A percentile compares a stretch with the other conserved stretches of the same genome.
These are phyloP conservation scores for Sinohyriopsis cumingii DNA, from an alignment of 2,888 invertebrate species.

Conservation along the genomic window DNA sequence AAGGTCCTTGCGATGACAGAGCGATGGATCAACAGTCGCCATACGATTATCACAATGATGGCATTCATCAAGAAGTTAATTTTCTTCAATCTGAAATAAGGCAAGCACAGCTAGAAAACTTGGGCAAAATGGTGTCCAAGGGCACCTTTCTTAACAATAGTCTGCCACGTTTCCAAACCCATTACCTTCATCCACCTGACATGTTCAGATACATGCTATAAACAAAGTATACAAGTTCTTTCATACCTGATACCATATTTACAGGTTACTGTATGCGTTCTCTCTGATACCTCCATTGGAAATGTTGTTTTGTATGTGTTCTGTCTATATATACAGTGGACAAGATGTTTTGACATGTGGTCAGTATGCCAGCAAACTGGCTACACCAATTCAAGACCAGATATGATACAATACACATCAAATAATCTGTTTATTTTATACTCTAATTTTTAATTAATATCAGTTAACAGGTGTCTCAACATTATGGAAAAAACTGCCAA, in stretches of 20 bases:
- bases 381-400: no score
- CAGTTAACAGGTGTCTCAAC: no score
- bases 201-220: background rate
- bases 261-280: background rate
- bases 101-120: background rate
- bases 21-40: constrained; percentile 69
- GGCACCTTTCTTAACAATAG: background rate
- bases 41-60: constrained; percentile 60
- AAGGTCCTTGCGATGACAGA: constrained; percentile 67
- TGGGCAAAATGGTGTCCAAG: background rate
- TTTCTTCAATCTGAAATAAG: constrained; percentile 61
- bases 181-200: background rate
- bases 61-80: constrained; percentile 68
- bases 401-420: no score
- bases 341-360: no score
- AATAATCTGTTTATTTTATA: no score
- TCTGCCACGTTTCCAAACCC: background rate
- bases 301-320: background rate
- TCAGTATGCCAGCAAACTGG: no score
- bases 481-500: no score
- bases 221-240: background rate
- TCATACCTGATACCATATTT: background rate
- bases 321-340: background rate
- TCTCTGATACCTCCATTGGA: background rate
- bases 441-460: no score